These are phyloP conservation scores for Gopherus evgoodei DNA, from an alignment of 2,113 vertebrate species.

Conservation along the genomic window DNA sequence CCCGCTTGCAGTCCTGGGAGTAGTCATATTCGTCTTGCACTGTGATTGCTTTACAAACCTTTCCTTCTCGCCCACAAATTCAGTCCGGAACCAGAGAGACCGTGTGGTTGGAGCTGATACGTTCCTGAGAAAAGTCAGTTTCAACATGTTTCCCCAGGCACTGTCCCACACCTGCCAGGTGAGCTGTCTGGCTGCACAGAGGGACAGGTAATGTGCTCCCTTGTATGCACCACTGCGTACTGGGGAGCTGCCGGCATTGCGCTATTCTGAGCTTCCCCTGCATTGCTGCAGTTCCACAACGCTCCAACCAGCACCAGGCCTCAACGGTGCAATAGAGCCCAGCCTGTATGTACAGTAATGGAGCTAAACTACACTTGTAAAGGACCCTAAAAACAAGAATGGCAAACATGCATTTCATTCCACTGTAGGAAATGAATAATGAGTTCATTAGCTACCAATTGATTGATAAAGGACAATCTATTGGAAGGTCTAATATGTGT, in stretches of 20 bases:
- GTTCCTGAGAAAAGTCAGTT: not conserved
- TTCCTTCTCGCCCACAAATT: not conserved
- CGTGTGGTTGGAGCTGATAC: not conserved
- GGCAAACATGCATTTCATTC: constrained; percentile 27
- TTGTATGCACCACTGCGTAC: not conserved
- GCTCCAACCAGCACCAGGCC: accelerated
- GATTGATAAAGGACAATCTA: constrained; percentile 77
- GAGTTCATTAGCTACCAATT: constrained; percentile 74
- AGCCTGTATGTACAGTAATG: not conserved
- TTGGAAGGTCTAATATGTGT: constrained; percentile 73
- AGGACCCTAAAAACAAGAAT: not conserved
- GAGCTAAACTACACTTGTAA: not conserved
- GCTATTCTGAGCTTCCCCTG: not conserved
- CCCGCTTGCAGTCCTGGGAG: not conserved
- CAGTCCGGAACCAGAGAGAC: not conserved
- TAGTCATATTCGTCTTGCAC: not conserved
- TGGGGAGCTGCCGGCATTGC: not conserved
- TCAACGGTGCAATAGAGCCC: accelerated
- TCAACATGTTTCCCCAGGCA: not conserved
- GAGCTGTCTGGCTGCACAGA: accelerated
- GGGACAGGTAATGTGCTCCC: accelerated
- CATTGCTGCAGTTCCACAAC: not conserved
- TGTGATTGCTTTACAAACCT: not conserved
- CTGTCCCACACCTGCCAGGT: not conserved
- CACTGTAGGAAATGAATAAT: constrained; percentile 54